Base-by-base conservation (phyloP, 2,888 invertebrate genomes). In the Trissoscelio sp. region DNA sequence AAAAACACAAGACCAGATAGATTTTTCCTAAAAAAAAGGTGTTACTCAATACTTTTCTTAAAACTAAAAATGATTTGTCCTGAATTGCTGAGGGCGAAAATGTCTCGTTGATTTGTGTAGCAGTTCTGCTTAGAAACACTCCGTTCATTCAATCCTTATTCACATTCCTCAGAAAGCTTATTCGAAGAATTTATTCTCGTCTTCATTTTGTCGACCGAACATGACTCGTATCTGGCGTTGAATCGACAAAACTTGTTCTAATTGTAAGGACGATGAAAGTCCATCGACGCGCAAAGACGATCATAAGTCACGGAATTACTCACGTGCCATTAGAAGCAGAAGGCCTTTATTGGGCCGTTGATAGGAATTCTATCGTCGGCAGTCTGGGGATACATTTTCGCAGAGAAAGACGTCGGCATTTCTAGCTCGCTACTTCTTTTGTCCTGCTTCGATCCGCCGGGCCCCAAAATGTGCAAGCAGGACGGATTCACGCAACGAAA, bases 261-360 rank as follows among this genome's bases (percentile, higher is more conserved):
- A 83, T 80, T 81, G 81, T 74, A 44, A 73, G 72, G 48, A 64
- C 67, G 64, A 75, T 48, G 51, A 55, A 62, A 74, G 75, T 77
- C 51, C 24, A 70, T 72, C 57, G 46, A 51, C 37, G 79, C 62
- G 66, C 79, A 73, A 83, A 82, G 82, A 82, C 83, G 89, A 88
- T 88, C 87, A 87, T 85, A 79, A 62, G 53, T 86, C 86, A 84
- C 83, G 83, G 86, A 86, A 86, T 89, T 90, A 88, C 86, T 90
- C 86, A 88, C 91, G 86, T 89, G 88, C 90, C 89, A 90, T 91
- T 91, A 89, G 87, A 87, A 90, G 85, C 90, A 90, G 89, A 87
- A 88, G 90, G 88, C 86, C 86, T 88, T 89, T 88, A 88, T 80
- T 81, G 79, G 78, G 67, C 75, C 79, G 80, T 83, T 85, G 84